A percentile compares a stretch with the other conserved stretches of the same genome.
Evolutionary conservation across 2,113 vertebrate genomes (phyloP).

Genomic region (Potamarius usumacintae): DNA sequence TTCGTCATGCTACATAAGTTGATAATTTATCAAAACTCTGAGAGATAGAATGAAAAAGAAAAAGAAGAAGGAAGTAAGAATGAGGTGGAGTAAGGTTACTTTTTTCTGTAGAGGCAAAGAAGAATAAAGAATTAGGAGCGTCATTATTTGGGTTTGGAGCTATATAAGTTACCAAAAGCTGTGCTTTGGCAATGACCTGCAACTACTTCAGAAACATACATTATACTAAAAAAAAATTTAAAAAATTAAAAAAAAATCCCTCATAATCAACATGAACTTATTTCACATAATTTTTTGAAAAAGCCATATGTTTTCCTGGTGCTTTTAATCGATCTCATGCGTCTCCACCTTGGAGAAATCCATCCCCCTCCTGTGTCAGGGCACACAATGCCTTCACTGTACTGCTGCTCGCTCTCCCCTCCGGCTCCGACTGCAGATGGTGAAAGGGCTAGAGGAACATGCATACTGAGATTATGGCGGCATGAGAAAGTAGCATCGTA

Average conservation of each 20-base stretch:
- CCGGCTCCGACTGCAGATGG: slow-evolving; percentile 46
- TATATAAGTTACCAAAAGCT: neutral
- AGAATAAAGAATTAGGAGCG: neutral
- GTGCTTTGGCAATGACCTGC: neutral
- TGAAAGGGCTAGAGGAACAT: slow-evolving; percentile 39
- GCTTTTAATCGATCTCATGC: slow-evolving; percentile 34
- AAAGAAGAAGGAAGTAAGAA: neutral
- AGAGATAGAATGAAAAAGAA: neutral
- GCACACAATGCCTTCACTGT: slow-evolving; percentile 53
- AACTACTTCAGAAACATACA: neutral
- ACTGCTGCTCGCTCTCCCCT: slow-evolving; percentile 38
- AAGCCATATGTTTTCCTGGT: slow-evolving; percentile 14
- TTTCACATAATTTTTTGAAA: slow-evolving; percentile 1
- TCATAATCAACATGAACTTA: slow-evolving; percentile 9
- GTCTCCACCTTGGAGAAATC: slow-evolving; percentile 43
- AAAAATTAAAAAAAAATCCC: neutral
- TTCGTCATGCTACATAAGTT: neutral
- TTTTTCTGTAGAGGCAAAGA: neutral
- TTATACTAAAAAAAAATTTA: neutral
- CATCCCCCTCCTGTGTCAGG: slow-evolving; percentile 37
- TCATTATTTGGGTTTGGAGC: neutral
- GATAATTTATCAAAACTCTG: slow-evolving; percentile 8
- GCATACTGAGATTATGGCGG: slow-evolving; percentile 43
- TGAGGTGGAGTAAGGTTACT: neutral
- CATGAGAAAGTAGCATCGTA: slow-evolving; percentile 39